Evolutionary conservation across 1,140 invertebrate genomes (phyloP), one percentile per base, ranked within the genome.

Genomic region (Lepidostoma basale): DNA sequence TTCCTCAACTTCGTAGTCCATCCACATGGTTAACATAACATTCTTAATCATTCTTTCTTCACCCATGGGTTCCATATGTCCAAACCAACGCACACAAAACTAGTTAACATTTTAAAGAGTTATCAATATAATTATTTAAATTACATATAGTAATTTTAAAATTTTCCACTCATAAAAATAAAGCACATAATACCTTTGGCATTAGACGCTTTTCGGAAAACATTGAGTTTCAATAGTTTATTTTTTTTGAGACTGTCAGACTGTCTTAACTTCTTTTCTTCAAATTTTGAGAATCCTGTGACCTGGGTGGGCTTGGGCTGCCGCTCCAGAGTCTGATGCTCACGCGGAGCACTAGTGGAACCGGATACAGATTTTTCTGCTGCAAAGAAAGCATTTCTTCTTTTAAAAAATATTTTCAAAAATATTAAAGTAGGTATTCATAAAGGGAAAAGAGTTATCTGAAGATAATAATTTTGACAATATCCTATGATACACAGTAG

Each of bases 181-280:
- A 6, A 10, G 8, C 76, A 72, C 77, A 1, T 49, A 12, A 12
- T 82, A 84, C 84, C 87, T 84, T 87, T 90, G 23, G 81, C 74
- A 73, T 74, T 84, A 3, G 86, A 85, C 23, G 88, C 85, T 76
- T 92, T 92, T 47, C 88, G 86, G 75, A 96, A 95, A 3, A 93
- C 88, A 23, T 88, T 89, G 74, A 91, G 89, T 74, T 88, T 88
- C 4, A 95, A 83, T 36, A 93, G 86, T 77, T 93, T 92, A 18
- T 86, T 88, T 69, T 92, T 90, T 75, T 94, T 94, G 22, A 80
- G 66, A 1, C 79, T 82, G 74, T 95, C 92, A 28, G 87, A 86
- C 75, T 94, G 91, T 64, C 92, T 90, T 20, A 90, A 86, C 69
- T 94, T 92, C 75, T 95, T 95, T 78, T 96, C 93, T 76, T 94